These are phyloP conservation scores for Tetragonula clypearis DNA, from an alignment of 1,140 invertebrate species.

Conservation along the genomic window DNA sequence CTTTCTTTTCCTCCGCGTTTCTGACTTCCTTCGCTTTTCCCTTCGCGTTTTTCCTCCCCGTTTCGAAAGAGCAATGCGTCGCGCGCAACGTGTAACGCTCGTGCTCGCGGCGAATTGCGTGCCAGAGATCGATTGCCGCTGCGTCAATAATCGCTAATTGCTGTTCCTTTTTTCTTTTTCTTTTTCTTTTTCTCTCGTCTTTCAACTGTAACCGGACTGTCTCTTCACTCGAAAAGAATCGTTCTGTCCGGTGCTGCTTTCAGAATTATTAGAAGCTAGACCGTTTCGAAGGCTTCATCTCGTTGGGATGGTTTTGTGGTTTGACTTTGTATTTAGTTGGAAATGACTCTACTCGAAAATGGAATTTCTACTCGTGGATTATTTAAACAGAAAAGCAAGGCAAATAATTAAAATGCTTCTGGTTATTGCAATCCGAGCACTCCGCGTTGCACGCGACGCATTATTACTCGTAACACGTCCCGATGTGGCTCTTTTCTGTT, in stretches of 20 bases:
- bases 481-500: not conserved
- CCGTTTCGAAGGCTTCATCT: no score
- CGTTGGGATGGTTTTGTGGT: no score
- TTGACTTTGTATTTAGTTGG: no score
- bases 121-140: not conserved
- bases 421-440: not conserved
- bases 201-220: not conserved
- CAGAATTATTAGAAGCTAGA: no score
- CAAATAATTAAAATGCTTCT: no score
- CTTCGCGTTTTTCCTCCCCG: not conserved
- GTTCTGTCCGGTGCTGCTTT: not conserved
- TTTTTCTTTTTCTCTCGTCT: no score
- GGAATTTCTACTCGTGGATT: no score
- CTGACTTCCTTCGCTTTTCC: not conserved
- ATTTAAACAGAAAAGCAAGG: no score
- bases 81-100: constrained; percentile 22
- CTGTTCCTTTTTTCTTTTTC: not conserved
- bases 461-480: not conserved
- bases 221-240: not conserved
- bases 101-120: constrained; percentile 9
- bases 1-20: not conserved
- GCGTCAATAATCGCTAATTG: not conserved
- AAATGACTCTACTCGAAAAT: no score
- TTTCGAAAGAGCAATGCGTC: not conserved
- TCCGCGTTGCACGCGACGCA: not conserved